Base-by-base conservation (phyloP, 1,140 invertebrate species). In the Hycleus phaleratus region DNA sequence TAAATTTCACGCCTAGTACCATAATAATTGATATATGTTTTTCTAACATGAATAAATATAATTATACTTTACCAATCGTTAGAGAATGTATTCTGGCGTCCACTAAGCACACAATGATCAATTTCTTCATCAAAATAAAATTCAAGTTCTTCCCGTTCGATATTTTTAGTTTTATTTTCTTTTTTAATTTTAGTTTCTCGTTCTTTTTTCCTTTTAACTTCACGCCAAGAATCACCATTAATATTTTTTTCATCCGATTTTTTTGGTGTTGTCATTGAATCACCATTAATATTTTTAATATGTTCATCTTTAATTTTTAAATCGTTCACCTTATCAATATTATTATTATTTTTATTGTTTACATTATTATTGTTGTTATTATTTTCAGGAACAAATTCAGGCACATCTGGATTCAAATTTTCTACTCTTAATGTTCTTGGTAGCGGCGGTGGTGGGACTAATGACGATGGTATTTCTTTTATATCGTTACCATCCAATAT, bases 101-200 rank as follows among this genome's bases (percentile, higher is more conserved):
- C 86, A 56, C 79, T 81, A 18, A 86, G 83, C 12, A 83, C 68
- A 74, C 75, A 55, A 81, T 84, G 79, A 61, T 93, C 88, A 39
- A 96, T 76, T 73, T 98, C 95, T 77, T 97, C 94, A 72, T 98
- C 95, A 77, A 98, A 95, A 77, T 95, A 89, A 77, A 98, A 98
- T 73, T 96, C 91, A 55, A 97, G 75, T 72, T 97, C 94, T 74
- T 95, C 92, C 58, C 85, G 81, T 72, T 86, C 82, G 42, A 61
- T 40, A 26, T 56, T 58, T 54, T 68, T 68, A 40, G 49, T 56
- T 74, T 76, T 57, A 56, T 60, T 61, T 71, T 75, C 57, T 63
- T 70, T 67, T 48, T 68, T 71, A 3, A 73, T 70, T 54, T 68
- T 72, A 39, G 72, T 74, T 73, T 79, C 68, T 46, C 68, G 67